A percentile compares a stretch with the other conserved stretches of the same genome.
Conservation (phyloP, 2,113 vertebrate genomes). For the Scophthalmus maximus region DNA sequence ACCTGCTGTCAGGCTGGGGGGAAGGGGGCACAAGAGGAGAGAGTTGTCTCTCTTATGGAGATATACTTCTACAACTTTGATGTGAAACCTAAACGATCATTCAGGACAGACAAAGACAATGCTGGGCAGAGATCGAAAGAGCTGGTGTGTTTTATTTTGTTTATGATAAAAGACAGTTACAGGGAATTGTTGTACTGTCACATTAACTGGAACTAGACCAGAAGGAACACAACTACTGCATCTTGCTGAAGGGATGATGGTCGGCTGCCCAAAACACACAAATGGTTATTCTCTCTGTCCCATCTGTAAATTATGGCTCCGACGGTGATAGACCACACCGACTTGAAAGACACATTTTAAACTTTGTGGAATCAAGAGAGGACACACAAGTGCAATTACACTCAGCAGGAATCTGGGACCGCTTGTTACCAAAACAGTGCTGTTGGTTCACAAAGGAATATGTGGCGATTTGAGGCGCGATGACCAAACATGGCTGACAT, state of each 20-base stretch:
- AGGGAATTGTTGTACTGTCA: slow-evolving; percentile 6
- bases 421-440: slow-evolving; percentile 48
- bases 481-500: slow-evolving; percentile 75
- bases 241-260: background rate
- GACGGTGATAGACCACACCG: slow-evolving; percentile 6
- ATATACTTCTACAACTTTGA: slow-evolving; percentile 1
- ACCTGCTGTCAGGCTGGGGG: slow-evolving; percentile 54
- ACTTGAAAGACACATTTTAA: slow-evolving; percentile 26
- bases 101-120: slow-evolving; percentile 15
- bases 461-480: slow-evolving; percentile 30
- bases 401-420: slow-evolving; percentile 33
- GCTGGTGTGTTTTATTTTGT: slow-evolving; percentile 29
- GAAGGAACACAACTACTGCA: slow-evolving; percentile 14
- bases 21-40: slow-evolving; percentile 14
- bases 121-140: slow-evolving; percentile 12
- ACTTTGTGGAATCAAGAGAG: slow-evolving; percentile 23
- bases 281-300: background rate
- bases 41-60: background rate
- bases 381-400: slow-evolving; percentile 11
- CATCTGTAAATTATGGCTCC: slow-evolving; percentile 14
- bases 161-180: slow-evolving; percentile 23
- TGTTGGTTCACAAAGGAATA: slow-evolving; percentile 46
- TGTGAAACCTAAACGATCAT: slow-evolving; percentile 24
- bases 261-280: background rate
- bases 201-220: slow-evolving; percentile 39